phyloP scores from a whole-genome alignment of 2,113 vertebrate species.

The Leucosticte australis region DNA sequence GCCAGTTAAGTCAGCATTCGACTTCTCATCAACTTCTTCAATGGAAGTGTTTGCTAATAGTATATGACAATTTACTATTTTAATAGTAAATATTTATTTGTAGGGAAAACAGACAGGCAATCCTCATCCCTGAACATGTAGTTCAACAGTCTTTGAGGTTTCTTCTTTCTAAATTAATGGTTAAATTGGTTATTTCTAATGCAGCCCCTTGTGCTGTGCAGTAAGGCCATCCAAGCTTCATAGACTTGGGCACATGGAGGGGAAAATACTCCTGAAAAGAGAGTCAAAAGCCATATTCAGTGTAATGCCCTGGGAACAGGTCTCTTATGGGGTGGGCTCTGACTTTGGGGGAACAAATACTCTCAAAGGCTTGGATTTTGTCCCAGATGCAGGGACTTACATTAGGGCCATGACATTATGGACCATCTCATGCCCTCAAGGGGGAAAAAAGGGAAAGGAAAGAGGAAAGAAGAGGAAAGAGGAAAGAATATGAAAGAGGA shows the following conservation, averaged over 20 bases:
- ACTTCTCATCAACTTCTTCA: not conserved
- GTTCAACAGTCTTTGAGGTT: not conserved
- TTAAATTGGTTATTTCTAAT: not conserved
- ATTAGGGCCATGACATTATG: not conserved
- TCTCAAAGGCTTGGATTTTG: not conserved
- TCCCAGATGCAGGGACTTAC: not conserved
- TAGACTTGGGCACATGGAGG: not conserved
- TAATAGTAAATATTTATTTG: not conserved
- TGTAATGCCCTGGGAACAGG: not conserved
- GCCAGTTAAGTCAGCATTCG: not conserved
- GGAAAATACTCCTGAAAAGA: not conserved
- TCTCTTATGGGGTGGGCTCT: not conserved
- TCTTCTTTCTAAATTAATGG: not conserved
- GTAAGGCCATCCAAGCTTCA: not conserved
- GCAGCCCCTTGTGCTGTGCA: not conserved
- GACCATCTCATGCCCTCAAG: not conserved
- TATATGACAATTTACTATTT: not conserved
- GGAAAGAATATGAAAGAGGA: no score
- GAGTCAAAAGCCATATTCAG: not conserved
- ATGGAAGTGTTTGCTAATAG: not conserved
- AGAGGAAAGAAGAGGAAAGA: no score
- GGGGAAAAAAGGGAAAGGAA: not conserved
- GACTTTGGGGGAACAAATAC: not conserved
- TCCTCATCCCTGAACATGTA: not conserved
- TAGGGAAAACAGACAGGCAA: not conserved